Evolutionary conservation across 1,140 invertebrate genomes (phyloP).

Genomic region (Chironomus tepperi): DNA sequence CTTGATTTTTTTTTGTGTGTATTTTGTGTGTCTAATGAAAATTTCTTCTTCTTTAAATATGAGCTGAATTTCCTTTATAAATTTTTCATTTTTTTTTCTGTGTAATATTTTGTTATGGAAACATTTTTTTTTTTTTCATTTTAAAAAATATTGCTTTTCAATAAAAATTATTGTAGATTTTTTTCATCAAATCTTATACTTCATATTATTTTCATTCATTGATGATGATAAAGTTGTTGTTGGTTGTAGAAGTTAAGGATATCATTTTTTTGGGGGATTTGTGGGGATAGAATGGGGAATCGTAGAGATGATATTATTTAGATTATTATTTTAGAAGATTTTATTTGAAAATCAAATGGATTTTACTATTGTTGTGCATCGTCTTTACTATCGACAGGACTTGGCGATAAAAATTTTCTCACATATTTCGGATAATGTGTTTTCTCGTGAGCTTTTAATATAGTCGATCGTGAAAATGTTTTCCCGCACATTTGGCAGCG

Average conservation of each 20-base stretch:
- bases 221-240: conserved; percentile 31
- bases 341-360: conserved; percentile 29
- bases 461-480: conserved; percentile 80
- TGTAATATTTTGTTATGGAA: not conserved
- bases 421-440: conserved; percentile 85
- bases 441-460: conserved; percentile 84
- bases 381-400: conserved; percentile 69
- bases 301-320: conserved; percentile 40
- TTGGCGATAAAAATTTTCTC: conserved; percentile 74
- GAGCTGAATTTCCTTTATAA: not conserved
- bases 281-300: conserved; percentile 29
- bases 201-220: conserved; percentile 20
- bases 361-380: conserved; percentile 59
- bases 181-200: conserved; percentile 26
- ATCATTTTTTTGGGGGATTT: no score
- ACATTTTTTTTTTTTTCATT: not conserved
- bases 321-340: conserved; percentile 41
- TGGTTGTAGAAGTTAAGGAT: conserved; percentile 33
- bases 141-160: conserved; percentile 24
- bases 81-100: not conserved
- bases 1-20: not conserved
- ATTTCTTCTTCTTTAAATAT: not conserved
- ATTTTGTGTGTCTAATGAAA: not conserved
- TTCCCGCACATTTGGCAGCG: conserved; percentile 80
- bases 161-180: conserved; percentile 24